phyloP scores from a whole-genome alignment of 2,113 vertebrate species.

The Oriolus oriolus region DNA sequence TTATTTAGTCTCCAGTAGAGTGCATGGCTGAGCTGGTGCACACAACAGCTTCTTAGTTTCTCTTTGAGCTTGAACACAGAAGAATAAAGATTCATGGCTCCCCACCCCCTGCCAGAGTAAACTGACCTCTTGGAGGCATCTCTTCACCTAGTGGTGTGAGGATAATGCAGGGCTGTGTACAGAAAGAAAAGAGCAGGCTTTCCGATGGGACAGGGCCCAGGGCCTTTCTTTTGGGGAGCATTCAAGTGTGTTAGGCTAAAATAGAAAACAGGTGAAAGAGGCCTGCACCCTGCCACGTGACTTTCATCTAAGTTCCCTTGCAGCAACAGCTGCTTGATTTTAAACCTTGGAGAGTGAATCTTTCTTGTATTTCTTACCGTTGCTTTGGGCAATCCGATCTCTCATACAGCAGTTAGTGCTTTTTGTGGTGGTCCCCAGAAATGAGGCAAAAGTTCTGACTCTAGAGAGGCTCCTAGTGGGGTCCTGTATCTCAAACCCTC shows the following conservation, averaged over 20 bases:
- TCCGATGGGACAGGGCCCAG: background rate
- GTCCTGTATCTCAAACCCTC: background rate
- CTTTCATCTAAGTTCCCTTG: background rate
- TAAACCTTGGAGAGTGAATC: background rate
- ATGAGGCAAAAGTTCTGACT: background rate
- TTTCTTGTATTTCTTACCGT: background rate
- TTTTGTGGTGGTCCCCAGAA: background rate
- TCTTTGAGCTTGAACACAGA: conserved; percentile 68
- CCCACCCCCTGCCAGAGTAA: conserved; percentile 61
- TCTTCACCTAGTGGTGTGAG: conserved; percentile 69
- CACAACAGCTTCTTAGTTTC: conserved; percentile 69
- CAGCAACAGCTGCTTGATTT: background rate
- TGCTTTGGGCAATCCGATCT: background rate
- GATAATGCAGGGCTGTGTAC: conserved; percentile 21
- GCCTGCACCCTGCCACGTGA: background rate
- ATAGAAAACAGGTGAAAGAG: conserved; percentile 36
- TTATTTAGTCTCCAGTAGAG: conserved; percentile 70
- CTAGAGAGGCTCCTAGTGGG: background rate
- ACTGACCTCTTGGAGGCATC: conserved; percentile 71
- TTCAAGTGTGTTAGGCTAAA: conserved; percentile 29
- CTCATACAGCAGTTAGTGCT: background rate
- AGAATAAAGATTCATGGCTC: conserved; percentile 74
- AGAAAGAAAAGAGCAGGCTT: background rate
- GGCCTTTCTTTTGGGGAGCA: conserved; percentile 10
- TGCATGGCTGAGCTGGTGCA: conserved; percentile 71